Evolutionary conservation across 2,113 vertebrate species (phyloP).

Genomic region (Lipophrys pholis): DNA sequence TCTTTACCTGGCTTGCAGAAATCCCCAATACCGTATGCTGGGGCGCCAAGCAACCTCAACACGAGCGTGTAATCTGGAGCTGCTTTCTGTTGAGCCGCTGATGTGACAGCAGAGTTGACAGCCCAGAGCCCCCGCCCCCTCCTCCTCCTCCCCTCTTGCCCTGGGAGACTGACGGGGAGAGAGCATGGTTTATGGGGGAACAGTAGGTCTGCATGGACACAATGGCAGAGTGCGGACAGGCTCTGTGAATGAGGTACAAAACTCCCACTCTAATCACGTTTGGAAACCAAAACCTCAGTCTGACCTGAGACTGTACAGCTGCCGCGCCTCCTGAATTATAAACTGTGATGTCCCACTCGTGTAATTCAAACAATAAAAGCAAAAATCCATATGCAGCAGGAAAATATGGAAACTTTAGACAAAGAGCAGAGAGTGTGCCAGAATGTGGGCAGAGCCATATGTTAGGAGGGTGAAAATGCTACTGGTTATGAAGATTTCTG

Average conservation of each 20-base stretch:
- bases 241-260: slow-evolving; percentile 37
- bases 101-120: slow-evolving; percentile 42
- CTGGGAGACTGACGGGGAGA: not conserved
- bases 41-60: not conserved
- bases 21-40: not conserved
- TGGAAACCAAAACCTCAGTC: not conserved
- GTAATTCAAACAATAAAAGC: too few relatives aligned
- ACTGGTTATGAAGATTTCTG: not conserved
- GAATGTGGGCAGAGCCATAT: slow-evolving; percentile 11
- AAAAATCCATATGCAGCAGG: too few relatives aligned
- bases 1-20: slow-evolving; percentile 9
- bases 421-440: not conserved
- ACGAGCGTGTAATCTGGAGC: not conserved
- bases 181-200: slow-evolving; percentile 10
- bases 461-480: not conserved
- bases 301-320: too few relatives aligned
- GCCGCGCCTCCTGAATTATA: too few relatives aligned
- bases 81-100: slow-evolving; percentile 33
- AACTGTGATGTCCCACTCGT: too few relatives aligned
- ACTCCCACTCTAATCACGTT: slow-evolving; percentile 46
- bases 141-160: not conserved
- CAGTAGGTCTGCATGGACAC: slow-evolving; percentile 32
- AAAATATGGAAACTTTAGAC: slow-evolving; percentile 15
- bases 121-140: slow-evolving; percentile 7
- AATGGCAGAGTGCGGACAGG: slow-evolving; percentile 45